Evolutionary conservation across 2,888 invertebrate species (phyloP), one percentile per base, ranked within the genome.

Genomic region (Horisme vitalbata): DNA sequence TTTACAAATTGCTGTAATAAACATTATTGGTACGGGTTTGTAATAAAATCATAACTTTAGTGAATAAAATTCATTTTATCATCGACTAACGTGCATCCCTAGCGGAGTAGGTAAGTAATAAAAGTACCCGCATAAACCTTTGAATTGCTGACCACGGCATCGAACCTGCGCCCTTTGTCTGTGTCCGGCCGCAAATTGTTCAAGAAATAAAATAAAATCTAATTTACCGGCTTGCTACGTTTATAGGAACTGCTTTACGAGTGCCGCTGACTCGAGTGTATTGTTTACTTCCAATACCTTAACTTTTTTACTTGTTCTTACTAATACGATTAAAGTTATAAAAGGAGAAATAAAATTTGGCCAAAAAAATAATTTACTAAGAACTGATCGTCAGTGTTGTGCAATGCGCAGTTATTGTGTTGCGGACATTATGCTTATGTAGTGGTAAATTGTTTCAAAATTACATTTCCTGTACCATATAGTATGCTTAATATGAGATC

Each of bases 191-290:
- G 74, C 87, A 86, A 84, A 87, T 85, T 87, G 84, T 88, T 86
- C 79, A 87, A 87, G 86, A 85, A 88, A 86, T 87, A 86, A 86
- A 86, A 85, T 84, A 83, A 84, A 87, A 85, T 87, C 83, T 84
- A 88, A 88, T 87, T 87, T 87, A 83, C 81, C 81, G 83, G 79
- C 71, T 79, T 83, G 69, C 75, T 84, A 82, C 85, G 77, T 86
- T 85, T 83, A 85, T 81, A 74, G 76, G 76, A 77, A 81, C 75
- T 70, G 73, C 78, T 83, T 83, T 83, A 83, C 77, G 83, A 83
- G 81, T 75, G 71, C 70, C 65, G 73, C 75, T 73, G 77, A 76
- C 70, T 76, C 70, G 55, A 76, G 73, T 66, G 68, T 70, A 77
- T 79, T 81, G 78, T 81, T 79, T 79, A 74, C 75, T 75, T 75